These are phyloP conservation scores for Mactromeris polynyma DNA, from an alignment of 2,888 invertebrate genomes.

Conservation along the genomic window DNA sequence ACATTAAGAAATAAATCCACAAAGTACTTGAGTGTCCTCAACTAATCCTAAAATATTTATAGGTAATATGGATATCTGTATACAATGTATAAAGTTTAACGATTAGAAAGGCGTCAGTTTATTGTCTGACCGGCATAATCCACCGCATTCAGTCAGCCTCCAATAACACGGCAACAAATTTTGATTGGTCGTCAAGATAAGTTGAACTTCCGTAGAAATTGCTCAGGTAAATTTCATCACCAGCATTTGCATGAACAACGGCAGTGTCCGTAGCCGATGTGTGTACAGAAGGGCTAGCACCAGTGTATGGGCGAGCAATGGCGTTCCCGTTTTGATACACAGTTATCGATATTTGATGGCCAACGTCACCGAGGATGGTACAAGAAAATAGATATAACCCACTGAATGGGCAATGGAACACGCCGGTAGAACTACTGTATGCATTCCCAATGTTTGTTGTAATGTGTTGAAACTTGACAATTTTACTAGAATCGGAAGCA, in stretches of 20 bases:
- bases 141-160: neutral
- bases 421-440: neutral
- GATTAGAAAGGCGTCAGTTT: neutral
- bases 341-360: neutral
- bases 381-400: conserved; percentile 9
- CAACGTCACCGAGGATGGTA: neutral
- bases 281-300: neutral
- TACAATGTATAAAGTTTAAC: neutral
- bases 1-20: too few relatives aligned
- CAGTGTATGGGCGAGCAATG: neutral
- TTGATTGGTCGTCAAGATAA: neutral
- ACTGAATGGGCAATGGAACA: conserved; percentile 1
- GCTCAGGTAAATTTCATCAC: conserved; percentile 12
- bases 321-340: neutral
- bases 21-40: too few relatives aligned
- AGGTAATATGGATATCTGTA: too few relatives aligned
- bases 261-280: neutral
- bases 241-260: conserved; percentile 4
- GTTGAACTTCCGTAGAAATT: neutral
- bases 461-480: neutral
- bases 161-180: conserved; percentile 2
- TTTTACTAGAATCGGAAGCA: neutral
- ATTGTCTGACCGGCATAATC: neutral
- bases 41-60: too few relatives aligned
- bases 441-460: conserved; percentile 31